These are phyloP conservation scores for Pogonocichla stellata DNA, from an alignment of 2,113 vertebrate species.

Conservation along the genomic window DNA sequence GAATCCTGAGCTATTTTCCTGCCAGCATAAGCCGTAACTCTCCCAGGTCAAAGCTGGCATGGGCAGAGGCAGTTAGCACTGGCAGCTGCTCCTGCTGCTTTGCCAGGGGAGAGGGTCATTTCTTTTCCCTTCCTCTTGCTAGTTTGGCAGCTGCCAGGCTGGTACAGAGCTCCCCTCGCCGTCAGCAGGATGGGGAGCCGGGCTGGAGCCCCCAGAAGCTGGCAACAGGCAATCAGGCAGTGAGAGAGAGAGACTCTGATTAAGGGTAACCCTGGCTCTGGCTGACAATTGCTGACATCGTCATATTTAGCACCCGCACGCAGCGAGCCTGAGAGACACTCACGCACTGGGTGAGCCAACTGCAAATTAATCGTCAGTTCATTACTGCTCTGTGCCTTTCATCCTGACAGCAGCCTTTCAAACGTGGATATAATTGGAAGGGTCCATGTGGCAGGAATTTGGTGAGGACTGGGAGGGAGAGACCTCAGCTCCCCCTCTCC, in stretches of 20 bases:
- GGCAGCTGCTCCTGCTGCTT: constrained; percentile 25
- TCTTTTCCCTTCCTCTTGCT: constrained; percentile 7
- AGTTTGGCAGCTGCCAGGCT: not conserved
- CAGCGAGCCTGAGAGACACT: constrained; percentile 52
- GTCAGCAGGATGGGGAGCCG: not conserved
- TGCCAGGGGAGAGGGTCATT: constrained; percentile 7
- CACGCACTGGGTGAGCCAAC: constrained; percentile 53
- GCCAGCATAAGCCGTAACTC: not conserved
- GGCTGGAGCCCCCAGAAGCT: not conserved
- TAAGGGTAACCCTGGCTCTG: constrained; percentile 53
- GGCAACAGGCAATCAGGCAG: not conserved
- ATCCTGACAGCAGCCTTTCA: constrained; percentile 64
- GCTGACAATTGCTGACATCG: constrained; percentile 67
- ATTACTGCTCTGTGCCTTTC: constrained; percentile 67
- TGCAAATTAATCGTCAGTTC: constrained; percentile 71
- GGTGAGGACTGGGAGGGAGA: constrained; percentile 16
- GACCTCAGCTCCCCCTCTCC: not conserved
- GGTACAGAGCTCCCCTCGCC: not conserved
- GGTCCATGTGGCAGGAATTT: constrained; percentile 56
- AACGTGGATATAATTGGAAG: constrained; percentile 60
- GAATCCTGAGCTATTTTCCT: not conserved
- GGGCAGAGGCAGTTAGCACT: not conserved
- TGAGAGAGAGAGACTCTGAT: constrained; percentile 28
- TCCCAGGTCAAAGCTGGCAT: constrained; percentile 37
- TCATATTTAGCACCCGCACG: constrained; percentile 69